Evolutionary conservation across 2,113 vertebrate species (phyloP), one percentile per base, ranked within the genome.

Genomic region (Osmerus eperlanus): DNA sequence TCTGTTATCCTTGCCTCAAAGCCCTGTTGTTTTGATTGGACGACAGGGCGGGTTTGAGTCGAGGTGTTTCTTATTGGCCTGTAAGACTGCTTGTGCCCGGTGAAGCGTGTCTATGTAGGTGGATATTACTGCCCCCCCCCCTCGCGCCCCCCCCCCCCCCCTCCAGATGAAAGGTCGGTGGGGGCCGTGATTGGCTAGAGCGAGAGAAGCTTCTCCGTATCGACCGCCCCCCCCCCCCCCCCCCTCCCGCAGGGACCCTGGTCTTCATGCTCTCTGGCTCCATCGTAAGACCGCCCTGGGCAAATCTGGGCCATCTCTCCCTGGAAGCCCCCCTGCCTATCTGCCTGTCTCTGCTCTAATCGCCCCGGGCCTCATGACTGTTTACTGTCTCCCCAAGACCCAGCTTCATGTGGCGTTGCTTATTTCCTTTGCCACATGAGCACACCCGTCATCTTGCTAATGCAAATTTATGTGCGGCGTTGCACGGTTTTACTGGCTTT

Each of bases 41-140:
- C 72, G 65, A 58, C 60, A 82, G 76, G 78, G 65, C 28, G 25
- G 23, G 70, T 36, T 28, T 28, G 73, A 79, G 75, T 66, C 25
- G 70, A 78, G 81, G 62, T 75, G 73, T 83, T 83, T 87, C 77
- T 88, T 78, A 76, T 56, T 64, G 76, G 79, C 75, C 82, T 29
- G 56, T 65, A 74, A 83, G 29, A 85, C 66, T 75, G 78, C 86
- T 79, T 60, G 55, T 83, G 73, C 66, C 77, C 65, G 79, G 74
- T 79, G 21, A 65, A 74, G 85, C 80, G 63, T 69, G 51, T 86
- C 85, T 73, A 59, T 67, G 78, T 84, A 74, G 76, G 81, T 75
- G 75, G 78, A 68, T 75, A 75, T 78, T 70, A 74, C 78, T 32
- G 51, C 80, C 68, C 75, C 56, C 80, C 80, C 70, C 75, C 52